Conservation (phyloP, 2,888 invertebrate genomes). For the Thalpophila matura region DNA sequence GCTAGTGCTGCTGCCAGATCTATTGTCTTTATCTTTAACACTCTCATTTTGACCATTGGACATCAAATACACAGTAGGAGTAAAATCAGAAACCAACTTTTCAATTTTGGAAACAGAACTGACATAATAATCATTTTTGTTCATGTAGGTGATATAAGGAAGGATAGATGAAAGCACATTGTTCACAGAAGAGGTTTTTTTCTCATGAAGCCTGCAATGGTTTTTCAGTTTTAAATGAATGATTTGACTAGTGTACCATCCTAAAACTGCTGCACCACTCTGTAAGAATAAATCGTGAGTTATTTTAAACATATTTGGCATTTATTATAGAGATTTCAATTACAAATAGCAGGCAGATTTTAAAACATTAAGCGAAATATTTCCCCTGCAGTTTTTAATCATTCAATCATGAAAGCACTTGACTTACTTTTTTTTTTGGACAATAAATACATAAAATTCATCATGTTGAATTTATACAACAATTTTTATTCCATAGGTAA, state of each 20-base stretch:
- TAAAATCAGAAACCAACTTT: constrained; percentile 70
- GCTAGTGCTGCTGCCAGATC: constrained; percentile 56
- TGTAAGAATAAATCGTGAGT: constrained; percentile 72
- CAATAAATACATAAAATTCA: too few relatives aligned
- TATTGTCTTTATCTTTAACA: constrained; percentile 35
- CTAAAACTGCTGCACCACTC: constrained; percentile 91
- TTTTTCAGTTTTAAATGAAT: constrained; percentile 82
- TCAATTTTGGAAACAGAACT: constrained; percentile 73
- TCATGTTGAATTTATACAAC: too few relatives aligned
- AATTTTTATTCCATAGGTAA: too few relatives aligned
- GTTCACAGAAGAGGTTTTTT: constrained; percentile 65
- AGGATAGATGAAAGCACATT: constrained; percentile 71
- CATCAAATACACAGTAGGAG: constrained; percentile 80
- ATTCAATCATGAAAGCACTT: too few relatives aligned
- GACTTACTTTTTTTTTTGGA: too few relatives aligned
- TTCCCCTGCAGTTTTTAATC: too few relatives aligned
- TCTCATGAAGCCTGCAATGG: constrained; percentile 63
- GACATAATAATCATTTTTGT: constrained; percentile 67
- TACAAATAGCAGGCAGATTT: too few relatives aligned
- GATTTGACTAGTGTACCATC: constrained; percentile 92
- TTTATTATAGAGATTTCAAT: too few relatives aligned
- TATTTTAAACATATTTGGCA: too few relatives aligned
- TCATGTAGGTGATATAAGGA: constrained; percentile 72
- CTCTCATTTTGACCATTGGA: constrained; percentile 79
- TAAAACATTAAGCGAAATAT: too few relatives aligned